Percentiles rank a stretch among this genome's conserved stretches.
Conservation (phyloP, 2,888 invertebrate genomes). For the Arrhopalites spinosus region DNA sequence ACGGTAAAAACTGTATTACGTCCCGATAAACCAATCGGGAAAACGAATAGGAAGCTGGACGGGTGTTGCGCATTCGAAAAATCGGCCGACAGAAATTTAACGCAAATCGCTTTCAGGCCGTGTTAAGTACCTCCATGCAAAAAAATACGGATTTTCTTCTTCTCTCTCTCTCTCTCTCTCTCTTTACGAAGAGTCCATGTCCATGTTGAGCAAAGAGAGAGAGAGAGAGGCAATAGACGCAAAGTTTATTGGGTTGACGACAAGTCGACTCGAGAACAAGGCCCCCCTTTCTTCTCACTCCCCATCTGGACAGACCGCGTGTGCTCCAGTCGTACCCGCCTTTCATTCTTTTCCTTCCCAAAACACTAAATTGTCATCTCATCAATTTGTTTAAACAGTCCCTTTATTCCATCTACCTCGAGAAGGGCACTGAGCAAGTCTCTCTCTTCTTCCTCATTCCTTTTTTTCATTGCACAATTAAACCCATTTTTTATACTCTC, state of each 20-base stretch:
- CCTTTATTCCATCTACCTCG: not conserved
- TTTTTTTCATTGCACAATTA: not conserved
- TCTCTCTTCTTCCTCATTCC: slow-evolving; percentile 13
- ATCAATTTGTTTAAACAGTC: not conserved
- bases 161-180: not conserved
- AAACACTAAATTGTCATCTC: not conserved
- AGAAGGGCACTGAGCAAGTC: not conserved
- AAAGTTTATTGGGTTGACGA: slow-evolving; percentile 22
- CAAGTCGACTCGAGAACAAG: not conserved
- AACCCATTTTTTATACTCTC: too few relatives aligned
- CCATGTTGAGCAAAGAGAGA: not conserved
- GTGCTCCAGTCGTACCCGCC: not conserved
- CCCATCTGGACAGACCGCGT: not conserved
- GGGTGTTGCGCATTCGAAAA: slow-evolving; percentile 56
- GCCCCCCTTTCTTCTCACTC: not conserved
- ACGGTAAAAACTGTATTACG: slow-evolving; percentile 56
- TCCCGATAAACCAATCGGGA: slow-evolving; percentile 56
- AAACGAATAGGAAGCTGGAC: slow-evolving; percentile 54
- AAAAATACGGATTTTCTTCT: slow-evolving; percentile 38
- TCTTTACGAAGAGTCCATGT: not conserved
- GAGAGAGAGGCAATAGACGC: not conserved
- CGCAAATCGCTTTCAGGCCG: slow-evolving; percentile 46
- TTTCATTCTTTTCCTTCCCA: slow-evolving; percentile 8
- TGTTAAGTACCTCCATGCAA: slow-evolving; percentile 48
- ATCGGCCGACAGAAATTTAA: slow-evolving; percentile 53